Evolutionary conservation across 2,113 vertebrate genomes (phyloP), one percentile per base, ranked within the genome.

Genomic region (Vanacampus margaritifer): DNA sequence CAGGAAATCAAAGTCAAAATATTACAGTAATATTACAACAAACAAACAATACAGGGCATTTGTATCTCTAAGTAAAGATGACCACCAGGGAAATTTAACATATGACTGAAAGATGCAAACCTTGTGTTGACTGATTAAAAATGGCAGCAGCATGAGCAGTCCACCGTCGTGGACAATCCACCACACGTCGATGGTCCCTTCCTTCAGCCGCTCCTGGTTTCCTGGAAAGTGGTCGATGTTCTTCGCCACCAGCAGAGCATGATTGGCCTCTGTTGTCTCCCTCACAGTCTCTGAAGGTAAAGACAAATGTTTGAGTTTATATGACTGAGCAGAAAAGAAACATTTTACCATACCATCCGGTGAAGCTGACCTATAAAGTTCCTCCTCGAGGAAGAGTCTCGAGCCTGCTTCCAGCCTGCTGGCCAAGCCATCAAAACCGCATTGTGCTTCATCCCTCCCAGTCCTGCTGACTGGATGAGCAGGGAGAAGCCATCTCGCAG

Each of bases 141-240:
- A 98, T 2, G 96, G 96, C 86, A 98, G 88, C 61, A 98, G 86
- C 95, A 98, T 98, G 45, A 98, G 94, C 67, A 98, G 92, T 54
- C 96, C 96, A 0, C 96, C 96, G 0, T 98, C 96, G 2, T 98
- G 96, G 53, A 98, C 96, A 35, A 98, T 94, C 96, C 96, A 98
- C 96, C 96, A 98, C 65, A 98, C 93, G 0, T 97, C 96, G 5
- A 98, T 93, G 53, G 89, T 90, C 13, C 95, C 96, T 10, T 91
- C 92, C 21, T 89, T 81, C 67, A 97, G 92, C 21, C 94, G 95
- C 53, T 97, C 93, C 24, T 93, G 92, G 86, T 96, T 95, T 8
- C 79, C 62, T 0, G 96, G 96, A 76, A 98, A 99, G 10, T 75
- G 75, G 77, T 98, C 95, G 3, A 98, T 93, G 74, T 98, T 97